Conservation (phyloP, 2,888 invertebrate genomes). For the Drosophila helvetica region DNA sequence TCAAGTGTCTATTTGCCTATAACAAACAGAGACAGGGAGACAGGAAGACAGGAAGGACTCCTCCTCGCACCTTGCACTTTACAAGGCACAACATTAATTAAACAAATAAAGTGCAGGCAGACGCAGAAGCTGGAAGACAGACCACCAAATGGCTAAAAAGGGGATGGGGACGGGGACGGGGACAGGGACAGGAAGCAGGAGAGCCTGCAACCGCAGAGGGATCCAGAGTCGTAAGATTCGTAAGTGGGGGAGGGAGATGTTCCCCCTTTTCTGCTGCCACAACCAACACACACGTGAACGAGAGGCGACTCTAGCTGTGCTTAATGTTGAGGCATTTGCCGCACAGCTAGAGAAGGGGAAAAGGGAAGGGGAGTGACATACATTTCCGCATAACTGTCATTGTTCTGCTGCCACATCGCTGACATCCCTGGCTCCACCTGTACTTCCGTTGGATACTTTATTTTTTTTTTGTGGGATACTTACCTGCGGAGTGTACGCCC, state of each 20-base stretch:
- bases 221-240: constrained; percentile 39
- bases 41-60: constrained; percentile 21
- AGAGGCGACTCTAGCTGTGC: constrained; percentile 26
- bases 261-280: constrained; percentile 5
- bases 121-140: constrained; percentile 14
- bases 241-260: constrained; percentile 37
- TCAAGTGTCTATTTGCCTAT: constrained; percentile 80
- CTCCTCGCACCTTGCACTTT: constrained; percentile 70
- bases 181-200: neutral
- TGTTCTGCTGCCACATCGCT: constrained; percentile 27
- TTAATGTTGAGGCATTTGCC: constrained; percentile 45
- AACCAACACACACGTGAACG: constrained; percentile 19
- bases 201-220: constrained; percentile 56
- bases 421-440: neutral
- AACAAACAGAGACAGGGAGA: constrained; percentile 64
- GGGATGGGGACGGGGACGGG: too few relatives aligned
- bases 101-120: constrained; percentile 76
- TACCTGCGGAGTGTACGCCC: constrained; percentile 40
- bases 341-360: constrained; percentile 9
- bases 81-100: constrained; percentile 75
- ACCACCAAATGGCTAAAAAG: constrained; percentile 41
- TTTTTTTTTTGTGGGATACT: constrained; percentile 24
- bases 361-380: constrained; percentile 1
- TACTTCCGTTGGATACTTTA: too few relatives aligned
- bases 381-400: constrained; percentile 69